Base-by-base conservation (phyloP, 2,113 vertebrate genomes). In the Stigmatopora argus region DNA sequence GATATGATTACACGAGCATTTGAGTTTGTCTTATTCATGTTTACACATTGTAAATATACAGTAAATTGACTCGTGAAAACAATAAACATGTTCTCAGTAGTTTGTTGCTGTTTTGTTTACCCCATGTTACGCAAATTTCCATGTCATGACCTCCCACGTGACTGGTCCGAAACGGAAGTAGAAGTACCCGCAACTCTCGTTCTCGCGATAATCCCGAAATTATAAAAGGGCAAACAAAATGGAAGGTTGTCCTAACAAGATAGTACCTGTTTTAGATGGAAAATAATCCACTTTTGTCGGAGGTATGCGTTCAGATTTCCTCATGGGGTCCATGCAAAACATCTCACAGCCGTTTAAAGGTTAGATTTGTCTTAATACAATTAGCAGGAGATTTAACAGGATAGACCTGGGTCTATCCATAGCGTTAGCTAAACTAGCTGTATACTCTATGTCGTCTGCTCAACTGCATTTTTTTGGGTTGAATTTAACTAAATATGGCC, bases 31-130 rank as follows among this genome's bases (percentile, higher is more conserved):
- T 78, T 75, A 78, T 88, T 81, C 70, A 84, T 87, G 90, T 91
- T 90, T 90, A 92, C 86, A 90, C 88, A 86, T 79, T 92, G 89
- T 90, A 91, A 77, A 91, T 90, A 91, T 90, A 90, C 66, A 84
- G 77, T 86, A 86, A 88, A 87, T 83, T 78, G 79, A 82, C 67
- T 80, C 34, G 17, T 85, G 83, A 83, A 80, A 69, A 73, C 67
- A 83, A 79, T 72, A 78, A 85, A 86, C 75, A 49, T 41, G 67
- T 63, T 72, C 75, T 75, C 65, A 56, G 71, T 62, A 82, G 52
- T 48, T 41, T 60, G 19, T 14, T 53, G 12, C 17, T 61, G 7
- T 17, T 48, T 41, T 15, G 10, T 47, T 64, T 49, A 4, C n/a
- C 65, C 45, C 53, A 1, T 34, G 34, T n/a, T 55, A 2, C 63